Evolutionary conservation across 2,888 invertebrate species (phyloP), one percentile per base, ranked within the genome.

Genomic region (Sinotaia quadrata): DNA sequence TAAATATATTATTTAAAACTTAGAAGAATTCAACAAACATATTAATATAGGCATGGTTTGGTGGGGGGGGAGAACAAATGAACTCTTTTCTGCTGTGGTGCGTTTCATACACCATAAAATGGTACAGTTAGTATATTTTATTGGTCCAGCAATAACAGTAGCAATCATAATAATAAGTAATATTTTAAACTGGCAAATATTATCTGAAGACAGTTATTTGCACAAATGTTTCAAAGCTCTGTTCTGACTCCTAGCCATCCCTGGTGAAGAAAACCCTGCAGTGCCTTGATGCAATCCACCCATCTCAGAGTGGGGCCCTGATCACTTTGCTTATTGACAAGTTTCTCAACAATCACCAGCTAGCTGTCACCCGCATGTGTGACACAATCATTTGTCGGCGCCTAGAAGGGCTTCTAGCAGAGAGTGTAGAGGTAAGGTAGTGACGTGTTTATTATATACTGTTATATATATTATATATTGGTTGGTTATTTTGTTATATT

Each of bases 291-390:
- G 92, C 92, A 21, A 86, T 88, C 41, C 89, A 89, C 75, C 78
- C 81, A 36, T 83, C 93, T 92, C 94, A 94, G 85, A 93, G 93
- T 24, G 94, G 95, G 0, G 90, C 92, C 0, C 89, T 95, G 18
- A 89, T 95, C 52, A 88, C 89, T 52, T 86, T 92, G 18, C 85
- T 93, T 24, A 88, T 93, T 10, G 91, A 92, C 60, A 89, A 90
- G 79, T 91, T 95, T 75, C 89, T 94, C 27, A 91, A 91, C 41
- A 92, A 92, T 56, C 91, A 92, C 31, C 92, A 93, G 71, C 90
- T 94, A 36, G 92, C 93, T 0, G 83, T 93, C 31, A 90, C 91
- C 0, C 91, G 93, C 74, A 88, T 92, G 82, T 93, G 93, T 65
- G 92, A 93, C n/a, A 92, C 92, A 79, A 90, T 95, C 67, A 93